Evolutionary conservation across 2,113 vertebrate species (phyloP).

Genomic region (Chaenogobius annularis): DNA sequence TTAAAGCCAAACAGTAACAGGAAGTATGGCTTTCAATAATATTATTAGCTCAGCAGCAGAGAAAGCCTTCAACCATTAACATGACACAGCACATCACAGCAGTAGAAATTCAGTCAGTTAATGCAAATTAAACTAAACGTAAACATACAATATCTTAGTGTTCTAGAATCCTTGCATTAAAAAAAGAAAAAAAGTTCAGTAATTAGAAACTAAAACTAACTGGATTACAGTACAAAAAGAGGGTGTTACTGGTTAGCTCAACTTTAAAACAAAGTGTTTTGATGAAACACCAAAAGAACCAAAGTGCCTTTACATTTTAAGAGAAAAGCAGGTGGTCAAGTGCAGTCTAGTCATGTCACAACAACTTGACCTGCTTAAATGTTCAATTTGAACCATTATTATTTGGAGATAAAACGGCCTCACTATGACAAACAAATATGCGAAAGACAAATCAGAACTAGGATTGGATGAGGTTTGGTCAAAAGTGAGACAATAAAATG

Average conservation of each 20-base stretch:
- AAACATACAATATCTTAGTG: background rate
- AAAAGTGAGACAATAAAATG: background rate
- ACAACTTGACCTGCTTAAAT: background rate
- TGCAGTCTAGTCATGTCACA: background rate
- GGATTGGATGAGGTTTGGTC: background rate
- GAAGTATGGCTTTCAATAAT: slow-evolving; percentile 4
- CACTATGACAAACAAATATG: background rate
- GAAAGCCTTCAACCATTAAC: background rate
- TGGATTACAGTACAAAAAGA: background rate
- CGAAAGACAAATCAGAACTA: background rate
- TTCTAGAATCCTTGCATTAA: background rate
- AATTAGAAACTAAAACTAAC: background rate
- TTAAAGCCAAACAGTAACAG: slow-evolving; percentile 33
- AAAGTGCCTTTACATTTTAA: background rate
- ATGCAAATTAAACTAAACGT: slow-evolving; percentile 1
- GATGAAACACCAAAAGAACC: background rate
- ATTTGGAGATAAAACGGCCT: background rate
- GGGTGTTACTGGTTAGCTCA: background rate
- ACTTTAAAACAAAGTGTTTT: slow-evolving; percentile 4
- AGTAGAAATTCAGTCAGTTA: slow-evolving; percentile 11
- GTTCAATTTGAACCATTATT: background rate
- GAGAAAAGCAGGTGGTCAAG: background rate
- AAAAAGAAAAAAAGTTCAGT: background rate
- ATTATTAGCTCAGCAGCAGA: background rate
- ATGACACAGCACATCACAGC: background rate